phyloP scores from a whole-genome alignment of 2,888 invertebrate genomes.

The Unio pictorum region DNA sequence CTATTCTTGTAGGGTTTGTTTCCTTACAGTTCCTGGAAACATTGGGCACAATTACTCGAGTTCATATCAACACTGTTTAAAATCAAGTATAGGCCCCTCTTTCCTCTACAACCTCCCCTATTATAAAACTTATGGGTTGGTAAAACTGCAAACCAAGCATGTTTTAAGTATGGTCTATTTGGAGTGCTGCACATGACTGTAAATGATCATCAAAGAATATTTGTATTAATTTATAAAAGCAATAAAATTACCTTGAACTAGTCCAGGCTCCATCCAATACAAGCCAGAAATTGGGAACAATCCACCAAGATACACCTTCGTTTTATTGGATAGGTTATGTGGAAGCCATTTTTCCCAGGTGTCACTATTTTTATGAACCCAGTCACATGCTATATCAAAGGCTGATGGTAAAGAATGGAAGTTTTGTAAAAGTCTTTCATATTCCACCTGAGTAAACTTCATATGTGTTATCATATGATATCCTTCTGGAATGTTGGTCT shows the following conservation, averaged over 20 bases:
- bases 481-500: conserved; percentile 73
- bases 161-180: too few species aligned
- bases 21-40: too few species aligned
- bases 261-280: conserved; percentile 77
- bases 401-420: conserved; percentile 23
- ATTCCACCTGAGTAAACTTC: conserved; percentile 75
- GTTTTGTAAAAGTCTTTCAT: conserved; percentile 73
- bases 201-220: too few species aligned
- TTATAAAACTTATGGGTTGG: too few species aligned
- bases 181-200: too few species aligned
- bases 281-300: conserved; percentile 81
- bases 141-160: too few species aligned
- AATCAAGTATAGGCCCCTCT: too few species aligned
- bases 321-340: conserved; percentile 67
- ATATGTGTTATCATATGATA: conserved; percentile 65
- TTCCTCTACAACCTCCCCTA: too few species aligned
- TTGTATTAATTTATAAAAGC: too few species aligned
- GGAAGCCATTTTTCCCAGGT: conserved; percentile 73
- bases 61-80: too few species aligned
- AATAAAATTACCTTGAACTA: conserved; percentile 73
- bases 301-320: conserved; percentile 78
- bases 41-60: too few species aligned
- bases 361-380: conserved; percentile 75
- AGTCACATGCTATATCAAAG: conserved; percentile 78
- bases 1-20: too few species aligned